Percentiles rank a stretch among this genome's conserved stretches.
Conservation (phyloP, 1,140 invertebrate species). For the Diachasma alloeum region DNA sequence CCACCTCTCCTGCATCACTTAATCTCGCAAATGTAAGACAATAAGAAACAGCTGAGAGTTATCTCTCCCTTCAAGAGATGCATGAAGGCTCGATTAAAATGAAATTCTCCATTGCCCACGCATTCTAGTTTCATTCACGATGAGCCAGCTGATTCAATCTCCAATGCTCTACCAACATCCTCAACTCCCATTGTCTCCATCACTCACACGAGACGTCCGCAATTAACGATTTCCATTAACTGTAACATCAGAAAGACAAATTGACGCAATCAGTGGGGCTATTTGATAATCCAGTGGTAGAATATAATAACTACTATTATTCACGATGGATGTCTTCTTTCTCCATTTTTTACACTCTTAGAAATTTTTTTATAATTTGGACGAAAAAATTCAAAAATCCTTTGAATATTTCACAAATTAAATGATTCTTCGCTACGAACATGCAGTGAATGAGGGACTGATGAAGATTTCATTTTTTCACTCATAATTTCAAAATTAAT, state of each 20-base stretch:
- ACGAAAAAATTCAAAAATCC: background rate
- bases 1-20: background rate
- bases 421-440: too few species aligned
- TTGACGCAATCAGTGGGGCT: background rate
- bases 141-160: slow-evolving; percentile 3
- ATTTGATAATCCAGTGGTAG: background rate
- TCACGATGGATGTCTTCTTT: background rate
- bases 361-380: too few species aligned
- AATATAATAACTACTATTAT: background rate
- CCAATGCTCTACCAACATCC: background rate
- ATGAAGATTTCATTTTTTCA: too few species aligned
- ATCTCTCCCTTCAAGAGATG: background rate
- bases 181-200: slow-evolving; percentile 24
- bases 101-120: slow-evolving; percentile 1
- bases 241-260: slow-evolving; percentile 29
- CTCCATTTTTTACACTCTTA: background rate
- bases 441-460: too few species aligned
- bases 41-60: background rate
- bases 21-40: background rate
- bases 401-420: too few species aligned
- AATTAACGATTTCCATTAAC: slow-evolving; percentile 28
- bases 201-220: slow-evolving; percentile 6
- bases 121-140: slow-evolving; percentile 6
- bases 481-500: background rate
- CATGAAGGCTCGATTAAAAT: slow-evolving; percentile 1